Evolutionary conservation across 2,797 vertebrate species (phyloP), one percentile per base, ranked within the genome.

Genomic region (Chaetodon trifasciatus): DNA sequence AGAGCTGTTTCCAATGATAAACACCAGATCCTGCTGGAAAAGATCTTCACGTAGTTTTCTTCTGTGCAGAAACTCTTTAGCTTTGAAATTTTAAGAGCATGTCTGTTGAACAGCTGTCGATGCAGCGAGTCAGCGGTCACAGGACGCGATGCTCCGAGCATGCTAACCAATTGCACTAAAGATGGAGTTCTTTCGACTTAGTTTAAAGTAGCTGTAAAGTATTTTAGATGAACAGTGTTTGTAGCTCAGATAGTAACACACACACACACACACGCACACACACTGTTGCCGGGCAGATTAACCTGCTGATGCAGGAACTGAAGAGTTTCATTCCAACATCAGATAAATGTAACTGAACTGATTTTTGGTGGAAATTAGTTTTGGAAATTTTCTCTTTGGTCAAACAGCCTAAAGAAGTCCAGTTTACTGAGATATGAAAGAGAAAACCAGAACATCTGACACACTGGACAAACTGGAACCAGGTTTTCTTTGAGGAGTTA

Each of bases 81-180:
- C 74, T 80, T 56, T 79, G 77, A 82, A 76, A 81, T 85, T 79
- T 82, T 85, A 76, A 19, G 74, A 88, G 90, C 88, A 90, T 91
- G 89, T 74, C 53, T 81, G 73, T 83, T 82, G 63, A 76, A 63
- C 39, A 58, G 50, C 42, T 63, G 75, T 44, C 23, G 68, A 68
- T 10, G 49, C 42, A 24, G 71, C 0, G 44, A 55, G 79, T 66
- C 72, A 39, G 52, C 2, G 46, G 65, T 32, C 53, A 55, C 70
- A 24, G 37, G 63, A 70, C 67, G 71, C 67, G n/a, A 78, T 81
- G 91, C 88, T 82, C 83, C 62, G 81, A 93, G 90, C 91, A 93
- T 92, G 93, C 88, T 73, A 70, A 84, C 86, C 76, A 92, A 90
- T 93, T 94, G 93, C 94, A 94, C 93, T 92, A 90, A 93, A 92